These are phyloP conservation scores for Cephalopterus ornatus DNA, from an alignment of 2,113 vertebrate genomes.

Conservation along the genomic window DNA sequence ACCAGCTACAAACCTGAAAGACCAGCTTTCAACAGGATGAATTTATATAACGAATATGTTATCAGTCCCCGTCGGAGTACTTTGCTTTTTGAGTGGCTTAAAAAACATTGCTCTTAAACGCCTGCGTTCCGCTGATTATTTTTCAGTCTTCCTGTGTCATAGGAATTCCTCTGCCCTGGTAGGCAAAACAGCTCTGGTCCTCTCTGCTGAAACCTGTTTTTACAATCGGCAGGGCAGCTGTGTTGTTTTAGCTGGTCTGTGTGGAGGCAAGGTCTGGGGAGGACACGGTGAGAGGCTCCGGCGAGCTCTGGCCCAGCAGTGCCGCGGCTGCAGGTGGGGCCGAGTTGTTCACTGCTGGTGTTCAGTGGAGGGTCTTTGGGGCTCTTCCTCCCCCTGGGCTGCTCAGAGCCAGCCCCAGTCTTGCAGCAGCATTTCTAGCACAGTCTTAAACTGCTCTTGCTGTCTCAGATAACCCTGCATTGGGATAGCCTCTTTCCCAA, in stretches of 20 bases:
- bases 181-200: slow-evolving; percentile 13
- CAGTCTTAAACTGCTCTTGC: not conserved
- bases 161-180: slow-evolving; percentile 31
- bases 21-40: not conserved
- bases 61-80: not conserved
- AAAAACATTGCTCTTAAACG: slow-evolving; percentile 25
- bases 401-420: not conserved
- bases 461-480: not conserved
- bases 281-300: not conserved
- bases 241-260: slow-evolving; percentile 54
- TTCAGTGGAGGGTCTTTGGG: not conserved
- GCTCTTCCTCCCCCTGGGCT: not conserved
- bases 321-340: rapidly evolving
- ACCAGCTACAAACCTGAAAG: not conserved
- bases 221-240: slow-evolving; percentile 16
- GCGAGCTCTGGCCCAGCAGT: rapidly evolving
- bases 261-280: not conserved
- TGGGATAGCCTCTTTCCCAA: not conserved
- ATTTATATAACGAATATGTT: not conserved
- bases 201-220: slow-evolving; percentile 37
- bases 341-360: rapidly evolving
- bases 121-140: not conserved
- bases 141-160: slow-evolving; percentile 53
- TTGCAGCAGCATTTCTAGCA: not conserved
- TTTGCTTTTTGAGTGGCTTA: slow-evolving; percentile 9